phyloP scores from a whole-genome alignment of 2,113 vertebrate genomes.

The Odontophorus gujanensis region DNA sequence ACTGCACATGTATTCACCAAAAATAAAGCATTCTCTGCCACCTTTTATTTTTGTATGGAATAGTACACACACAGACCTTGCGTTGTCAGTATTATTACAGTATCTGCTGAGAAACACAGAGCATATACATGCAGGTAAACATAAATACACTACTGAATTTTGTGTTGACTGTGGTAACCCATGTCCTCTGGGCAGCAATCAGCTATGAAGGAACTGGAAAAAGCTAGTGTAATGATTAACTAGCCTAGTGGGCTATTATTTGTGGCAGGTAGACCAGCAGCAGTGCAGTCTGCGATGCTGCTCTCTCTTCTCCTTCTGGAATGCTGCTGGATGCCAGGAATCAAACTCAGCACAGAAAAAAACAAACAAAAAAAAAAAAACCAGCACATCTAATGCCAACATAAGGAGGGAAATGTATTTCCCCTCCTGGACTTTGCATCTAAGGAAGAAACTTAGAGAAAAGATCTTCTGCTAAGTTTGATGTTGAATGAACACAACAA shows the following conservation, averaged over 20 bases:
- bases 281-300: not conserved
- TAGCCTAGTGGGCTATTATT: conserved; percentile 56
- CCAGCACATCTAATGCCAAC: not conserved
- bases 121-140: conserved; percentile 21
- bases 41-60: not conserved
- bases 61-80: not conserved
- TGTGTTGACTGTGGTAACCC: conserved; percentile 20
- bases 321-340: conserved; percentile 34
- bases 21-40: not conserved
- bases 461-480: not conserved
- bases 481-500: conserved; percentile 36
- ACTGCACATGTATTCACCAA: not conserved
- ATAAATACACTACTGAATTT: not conserved
- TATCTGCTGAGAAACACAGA: not conserved
- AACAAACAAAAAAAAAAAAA: not conserved
- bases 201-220: conserved; percentile 53
- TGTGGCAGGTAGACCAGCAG: conserved; percentile 60
- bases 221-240: conserved; percentile 71
- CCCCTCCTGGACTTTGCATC: not conserved
- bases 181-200: conserved; percentile 47
- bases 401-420: not conserved
- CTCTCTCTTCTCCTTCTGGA: conserved; percentile 38
- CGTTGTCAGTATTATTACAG: conserved; percentile 8
- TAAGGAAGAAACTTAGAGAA: not conserved
- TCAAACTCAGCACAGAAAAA: not conserved